These are phyloP conservation scores for Nephrotoma flavescens DNA, from an alignment of 2,888 invertebrate genomes.

Conservation along the genomic window DNA sequence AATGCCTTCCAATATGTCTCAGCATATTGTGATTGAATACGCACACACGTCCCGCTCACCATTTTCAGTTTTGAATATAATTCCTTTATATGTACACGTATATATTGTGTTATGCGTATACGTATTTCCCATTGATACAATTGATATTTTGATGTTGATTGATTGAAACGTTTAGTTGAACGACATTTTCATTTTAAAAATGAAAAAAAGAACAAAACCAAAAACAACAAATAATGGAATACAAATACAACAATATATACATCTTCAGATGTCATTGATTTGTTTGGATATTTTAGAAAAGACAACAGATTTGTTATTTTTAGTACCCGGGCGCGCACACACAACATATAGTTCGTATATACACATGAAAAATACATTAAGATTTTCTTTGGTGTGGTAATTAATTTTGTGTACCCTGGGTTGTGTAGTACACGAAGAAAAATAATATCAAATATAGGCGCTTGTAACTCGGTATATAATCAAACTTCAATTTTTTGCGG, in stretches of 20 bases:
- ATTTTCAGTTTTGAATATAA: neutral
- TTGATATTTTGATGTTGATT: constrained; percentile 1
- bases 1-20: neutral
- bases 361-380: neutral
- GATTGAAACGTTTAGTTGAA: constrained; percentile 3
- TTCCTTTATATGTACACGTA: neutral
- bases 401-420: neutral
- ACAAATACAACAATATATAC: neutral
- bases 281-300: neutral
- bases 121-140: neutral
- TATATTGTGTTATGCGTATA: neutral
- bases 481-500: neutral
- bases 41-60: neutral
- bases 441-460: neutral
- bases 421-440: neutral
- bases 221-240: neutral
- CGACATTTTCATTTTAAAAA: constrained; percentile 2
- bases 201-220: neutral
- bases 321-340: neutral
- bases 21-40: neutral
- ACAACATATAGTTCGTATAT: neutral
- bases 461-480: neutral
- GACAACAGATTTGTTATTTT: neutral
- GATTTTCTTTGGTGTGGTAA: neutral
- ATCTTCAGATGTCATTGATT: neutral